A percentile compares a stretch with the other conserved stretches of the same genome.
phyloP scores from a whole-genome alignment of 2,113 vertebrate species.

The Oenanthe oenanthe region DNA sequence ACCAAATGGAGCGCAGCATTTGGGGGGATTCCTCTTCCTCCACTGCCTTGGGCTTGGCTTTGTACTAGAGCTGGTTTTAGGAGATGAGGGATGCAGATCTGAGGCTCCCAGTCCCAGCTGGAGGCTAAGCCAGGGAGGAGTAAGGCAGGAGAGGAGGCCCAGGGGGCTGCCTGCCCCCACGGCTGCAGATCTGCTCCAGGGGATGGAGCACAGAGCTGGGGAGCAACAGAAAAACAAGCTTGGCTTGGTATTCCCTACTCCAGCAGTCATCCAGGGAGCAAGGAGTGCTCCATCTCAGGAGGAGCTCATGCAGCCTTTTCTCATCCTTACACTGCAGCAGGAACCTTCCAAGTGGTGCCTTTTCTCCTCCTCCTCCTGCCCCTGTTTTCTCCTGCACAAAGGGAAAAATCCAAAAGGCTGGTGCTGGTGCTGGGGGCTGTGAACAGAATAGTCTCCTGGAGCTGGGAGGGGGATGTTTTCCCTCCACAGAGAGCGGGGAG shows the following conservation, averaged over 20 bases:
- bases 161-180: background rate
- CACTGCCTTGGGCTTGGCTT: conserved; percentile 26
- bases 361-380: background rate
- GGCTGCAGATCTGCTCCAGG: accelerated
- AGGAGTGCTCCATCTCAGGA: background rate
- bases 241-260: background rate
- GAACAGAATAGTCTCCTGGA: background rate
- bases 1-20: conserved; percentile 3
- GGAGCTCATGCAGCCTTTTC: background rate
- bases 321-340: background rate
- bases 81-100: background rate
- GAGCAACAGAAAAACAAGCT: background rate
- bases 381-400: background rate
- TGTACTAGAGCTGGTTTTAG: conserved; percentile 26
- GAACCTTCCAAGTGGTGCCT: background rate
- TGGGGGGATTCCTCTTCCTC: conserved; percentile 16
- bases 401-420: background rate
- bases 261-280: background rate
- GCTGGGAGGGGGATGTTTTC: background rate
- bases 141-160: background rate
- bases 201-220: background rate
- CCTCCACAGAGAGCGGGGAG: background rate
- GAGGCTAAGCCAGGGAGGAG: background rate
- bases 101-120: background rate
- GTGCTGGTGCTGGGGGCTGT: background rate